phyloP scores from a whole-genome alignment of 2,888 invertebrate species.

The Cryptus viduatorius region DNA sequence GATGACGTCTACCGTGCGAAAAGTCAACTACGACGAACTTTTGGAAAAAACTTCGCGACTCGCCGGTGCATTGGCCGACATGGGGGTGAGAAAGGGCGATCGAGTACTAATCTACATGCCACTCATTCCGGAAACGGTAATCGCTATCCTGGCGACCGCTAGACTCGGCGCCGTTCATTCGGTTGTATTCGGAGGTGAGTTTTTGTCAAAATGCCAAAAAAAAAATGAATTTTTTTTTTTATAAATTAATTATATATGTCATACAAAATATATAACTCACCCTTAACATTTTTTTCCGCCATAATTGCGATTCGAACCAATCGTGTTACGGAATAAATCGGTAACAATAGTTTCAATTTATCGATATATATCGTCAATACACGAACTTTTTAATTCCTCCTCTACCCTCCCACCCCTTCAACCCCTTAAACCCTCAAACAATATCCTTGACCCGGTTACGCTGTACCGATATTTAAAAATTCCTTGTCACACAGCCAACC shows the following conservation, averaged over 20 bases:
- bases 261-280: no score
- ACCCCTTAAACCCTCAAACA: no score
- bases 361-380: no score
- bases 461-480: background rate
- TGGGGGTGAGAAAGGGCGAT: slow-evolving; percentile 94
- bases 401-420: no score
- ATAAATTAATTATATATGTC: no score
- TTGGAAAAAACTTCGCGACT: slow-evolving; percentile 92
- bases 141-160: slow-evolving; percentile 95
- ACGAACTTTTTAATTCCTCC: no score
- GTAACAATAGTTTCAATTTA: no score
- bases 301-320: no score
- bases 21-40: slow-evolving; percentile 93
- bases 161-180: slow-evolving; percentile 97
- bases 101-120: slow-evolving; percentile 98
- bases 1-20: slow-evolving; percentile 90
- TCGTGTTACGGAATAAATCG: no score
- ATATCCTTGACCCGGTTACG: slow-evolving; percentile 9
- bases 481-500: background rate
- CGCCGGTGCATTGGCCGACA: slow-evolving; percentile 91
- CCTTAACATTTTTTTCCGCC: no score
- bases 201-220: background rate
- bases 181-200: slow-evolving; percentile 95
- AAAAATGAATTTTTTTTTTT: background rate
- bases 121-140: slow-evolving; percentile 94